Conservation (phyloP, 2,888 invertebrate species). For the Myathropa florea region DNA sequence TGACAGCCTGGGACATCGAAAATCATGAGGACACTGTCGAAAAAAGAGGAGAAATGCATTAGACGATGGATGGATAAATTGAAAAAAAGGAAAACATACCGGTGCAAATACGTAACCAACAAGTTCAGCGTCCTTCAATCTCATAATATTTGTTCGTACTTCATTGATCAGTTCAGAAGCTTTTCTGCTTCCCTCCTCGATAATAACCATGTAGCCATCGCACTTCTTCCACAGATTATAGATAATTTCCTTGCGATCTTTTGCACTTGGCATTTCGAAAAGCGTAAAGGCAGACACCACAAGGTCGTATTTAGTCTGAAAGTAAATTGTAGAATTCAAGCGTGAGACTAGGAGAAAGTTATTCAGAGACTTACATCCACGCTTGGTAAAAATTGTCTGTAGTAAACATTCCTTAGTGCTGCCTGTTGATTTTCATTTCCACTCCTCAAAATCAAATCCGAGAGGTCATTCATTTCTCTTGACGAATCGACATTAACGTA, state of each 20-base stretch:
- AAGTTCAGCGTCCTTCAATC: constrained; percentile 79
- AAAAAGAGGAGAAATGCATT: neutral
- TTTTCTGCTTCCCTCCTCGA: constrained; percentile 91
- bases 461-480: constrained; percentile 90
- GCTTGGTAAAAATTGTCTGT: constrained; percentile 91
- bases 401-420: constrained; percentile 84
- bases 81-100: constrained; percentile 81
- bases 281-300: constrained; percentile 91
- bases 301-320: constrained; percentile 86
- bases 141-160: constrained; percentile 89
- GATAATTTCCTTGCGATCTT: constrained; percentile 86
- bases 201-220: constrained; percentile 88
- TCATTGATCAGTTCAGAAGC: constrained; percentile 92
- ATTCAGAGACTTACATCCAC: constrained; percentile 72
- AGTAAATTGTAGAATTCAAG: neutral
- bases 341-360: neutral
- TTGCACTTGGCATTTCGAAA: constrained; percentile 87
- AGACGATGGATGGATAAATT: neutral
- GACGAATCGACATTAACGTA: constrained; percentile 93
- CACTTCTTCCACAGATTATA: constrained; percentile 94
- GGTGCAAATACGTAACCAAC: constrained; percentile 88
- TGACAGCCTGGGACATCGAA: constrained; percentile 86
- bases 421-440: constrained; percentile 85
- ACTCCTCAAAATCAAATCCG: constrained; percentile 86
- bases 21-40: constrained; percentile 90